Conservation (phyloP, 1,140 invertebrate species). For the Ceratosolen solmsi region DNA sequence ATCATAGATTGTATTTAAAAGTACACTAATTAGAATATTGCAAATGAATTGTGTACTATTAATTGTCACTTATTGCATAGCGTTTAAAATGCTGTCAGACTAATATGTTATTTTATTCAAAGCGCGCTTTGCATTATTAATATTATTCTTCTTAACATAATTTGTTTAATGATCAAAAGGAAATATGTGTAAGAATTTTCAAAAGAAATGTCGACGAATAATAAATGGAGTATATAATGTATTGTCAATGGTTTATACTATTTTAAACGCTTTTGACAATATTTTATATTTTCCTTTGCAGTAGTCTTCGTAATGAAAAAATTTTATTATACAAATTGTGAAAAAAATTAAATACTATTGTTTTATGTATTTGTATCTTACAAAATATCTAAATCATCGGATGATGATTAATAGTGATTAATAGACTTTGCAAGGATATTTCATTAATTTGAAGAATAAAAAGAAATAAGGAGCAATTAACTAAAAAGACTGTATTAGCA, state of each 20-base stretch:
- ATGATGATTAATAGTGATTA: not conserved
- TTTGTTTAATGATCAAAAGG: constrained; percentile 39
- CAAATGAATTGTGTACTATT: constrained; percentile 53
- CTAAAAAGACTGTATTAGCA: constrained; percentile 52
- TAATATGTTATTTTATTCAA: constrained; percentile 51
- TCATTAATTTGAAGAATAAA: constrained; percentile 21
- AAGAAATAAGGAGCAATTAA: constrained; percentile 45
- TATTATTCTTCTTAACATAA: constrained; percentile 15
- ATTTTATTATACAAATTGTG: constrained; percentile 11
- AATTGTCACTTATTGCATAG: constrained; percentile 53
- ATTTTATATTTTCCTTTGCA: constrained; percentile 47
- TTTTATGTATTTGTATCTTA: not conserved
- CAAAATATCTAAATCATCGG: constrained; percentile 17
- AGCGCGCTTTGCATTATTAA: constrained; percentile 42
- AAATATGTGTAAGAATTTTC: constrained; percentile 17
- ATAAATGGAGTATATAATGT: constrained; percentile 45
- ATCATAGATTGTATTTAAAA: constrained; percentile 65
- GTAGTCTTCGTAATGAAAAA: constrained; percentile 26
- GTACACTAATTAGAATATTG: constrained; percentile 56
- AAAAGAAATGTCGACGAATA: constrained; percentile 22
- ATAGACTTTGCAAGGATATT: constrained; percentile 6
- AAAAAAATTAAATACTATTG: constrained; percentile 3
- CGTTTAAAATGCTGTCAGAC: constrained; percentile 48
- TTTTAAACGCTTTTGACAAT: constrained; percentile 35
- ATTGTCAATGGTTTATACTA: constrained; percentile 46